Evolutionary conservation across 2,888 invertebrate species (phyloP), one percentile per base, ranked within the genome.

Genomic region (Ormyrus rosae): DNA sequence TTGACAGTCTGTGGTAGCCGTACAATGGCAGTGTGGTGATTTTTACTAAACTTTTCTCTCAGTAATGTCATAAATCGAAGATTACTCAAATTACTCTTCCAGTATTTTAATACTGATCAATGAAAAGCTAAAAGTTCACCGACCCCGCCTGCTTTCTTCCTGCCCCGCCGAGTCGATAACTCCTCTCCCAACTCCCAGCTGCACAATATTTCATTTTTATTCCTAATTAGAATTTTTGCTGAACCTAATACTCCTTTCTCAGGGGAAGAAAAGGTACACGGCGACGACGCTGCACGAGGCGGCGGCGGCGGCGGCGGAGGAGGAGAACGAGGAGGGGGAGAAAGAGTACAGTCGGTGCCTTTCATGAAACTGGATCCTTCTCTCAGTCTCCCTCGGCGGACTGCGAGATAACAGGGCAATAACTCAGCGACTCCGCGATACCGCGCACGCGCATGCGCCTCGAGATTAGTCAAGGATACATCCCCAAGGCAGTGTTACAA

Each of bases 351-450:
- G 83, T 82, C 84, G 89, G 89, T 86, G 85, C 87, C 89, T 89
- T 89, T 88, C 87, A 88, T 89, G 89, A 89, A 90, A 90, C 90
- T 90, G 88, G 89, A 90, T 89, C 88, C 87, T 84, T 75, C 71
- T 64, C 50, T 64, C 64, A n/a, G 48, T 58, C 87, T 86, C 88
- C 86, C 86, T 84, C 84, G 84, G 84, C 82, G 85, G 83, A 50
- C 45, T 13, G 60, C 53, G 83, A 87, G 89, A 89, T 89, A 89
- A 87, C 89, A 85, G 86, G 86, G 86, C 85, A 87, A 89, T 90
- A 89, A 89, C 87, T 89, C 89, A 89, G 86, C 85, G 84, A 86
- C 83, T 87, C 87, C 86, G 86, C 86, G 88, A 89, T 89, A 87
- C 83, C 55, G 55, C 56, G 64, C 63, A 19, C 65, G 78, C 83